Evolutionary conservation across 2,113 vertebrate species (phyloP), one percentile per base, ranked within the genome.

Genomic region (Lichenostomus cassidix): DNA sequence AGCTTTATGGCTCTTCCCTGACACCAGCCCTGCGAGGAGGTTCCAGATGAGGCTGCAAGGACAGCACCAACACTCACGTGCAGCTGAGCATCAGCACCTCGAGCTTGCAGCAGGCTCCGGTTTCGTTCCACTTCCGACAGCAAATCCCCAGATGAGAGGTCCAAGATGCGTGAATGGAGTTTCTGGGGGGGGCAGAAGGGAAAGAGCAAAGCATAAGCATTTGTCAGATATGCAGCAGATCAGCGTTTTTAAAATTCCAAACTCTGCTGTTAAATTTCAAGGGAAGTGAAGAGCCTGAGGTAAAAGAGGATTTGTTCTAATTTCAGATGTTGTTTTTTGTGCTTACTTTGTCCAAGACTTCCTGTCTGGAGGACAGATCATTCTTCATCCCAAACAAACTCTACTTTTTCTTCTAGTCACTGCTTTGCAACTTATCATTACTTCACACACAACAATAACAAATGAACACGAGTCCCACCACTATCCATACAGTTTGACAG

Each of bases 141-240:
- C 92, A 99, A 92, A 94, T 99, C 98, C 59, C 98, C 98, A 24
- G 98, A 98, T 24, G 98, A 99, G 89, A 99, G 98, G 97, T 98
- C 98, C 97, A 98, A 95, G 97, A 99, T 98, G 88, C 97, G 96
- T 18, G 98, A 99, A 94, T 98, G 98, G 93, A 99, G 98, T 97
- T 99, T 99, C 99, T 99, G 96, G 79, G 17, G 65, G 96, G 95
- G 42, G 49, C 78, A 96, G 62, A 96, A 95, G 35, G 44, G 86
- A 92, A 94, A 53, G 84, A 96, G 63, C 53, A 97, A 87, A 96
- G 89, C 60, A 82, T 94, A 94, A 95, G 89, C 67, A 70, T 77
- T 81, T 92, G 89, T 94, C 83, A 88, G 73, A 10, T 31, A 89
- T 33, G 39, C 75, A 92, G 60, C 52, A 90, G 68, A 84, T 96